These are phyloP conservation scores for Bombus sylvicola DNA, from an alignment of 1,140 invertebrate species.

Conservation along the genomic window DNA sequence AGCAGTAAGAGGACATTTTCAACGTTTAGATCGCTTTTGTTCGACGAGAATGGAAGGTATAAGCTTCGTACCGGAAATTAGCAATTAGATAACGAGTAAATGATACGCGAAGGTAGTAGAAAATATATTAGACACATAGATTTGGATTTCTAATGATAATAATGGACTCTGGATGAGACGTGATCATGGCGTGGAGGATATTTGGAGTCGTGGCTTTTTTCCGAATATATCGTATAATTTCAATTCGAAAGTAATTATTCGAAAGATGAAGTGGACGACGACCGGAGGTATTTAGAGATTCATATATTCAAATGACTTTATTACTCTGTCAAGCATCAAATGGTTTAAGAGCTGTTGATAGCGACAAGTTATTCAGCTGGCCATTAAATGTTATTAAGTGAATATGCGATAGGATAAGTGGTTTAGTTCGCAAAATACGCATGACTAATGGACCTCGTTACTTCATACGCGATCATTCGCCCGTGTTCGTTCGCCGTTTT, in stretches of 20 bases:
- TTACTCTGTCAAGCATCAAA: conserved; percentile 15
- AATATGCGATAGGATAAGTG: conserved; percentile 17
- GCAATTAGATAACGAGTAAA: no score
- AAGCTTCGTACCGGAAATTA: no score
- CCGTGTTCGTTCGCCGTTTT: not conserved
- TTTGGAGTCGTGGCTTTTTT: no score
- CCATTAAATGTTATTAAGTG: conserved; percentile 26
- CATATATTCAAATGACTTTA: conserved; percentile 37
- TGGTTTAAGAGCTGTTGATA: conserved; percentile 38
- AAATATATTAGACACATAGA: no score
- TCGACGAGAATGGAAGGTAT: no score
- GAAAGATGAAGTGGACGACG: not conserved
- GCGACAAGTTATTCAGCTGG: conserved; percentile 13
- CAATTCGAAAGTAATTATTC: conserved; percentile 8
- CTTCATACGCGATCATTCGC: not conserved
- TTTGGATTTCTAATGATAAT: no score
- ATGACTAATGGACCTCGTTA: conserved; percentile 12
- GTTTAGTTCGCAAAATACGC: conserved; percentile 17
- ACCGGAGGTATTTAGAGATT: conserved; percentile 18
- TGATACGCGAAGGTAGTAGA: no score
- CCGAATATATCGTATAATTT: not conserved
- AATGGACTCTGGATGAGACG: no score
- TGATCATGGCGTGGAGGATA: no score
- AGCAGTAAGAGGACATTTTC: no score
- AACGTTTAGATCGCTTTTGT: no score